Conservation (phyloP, 2,113 vertebrate genomes). For the Microcebus murinus region DNA sequence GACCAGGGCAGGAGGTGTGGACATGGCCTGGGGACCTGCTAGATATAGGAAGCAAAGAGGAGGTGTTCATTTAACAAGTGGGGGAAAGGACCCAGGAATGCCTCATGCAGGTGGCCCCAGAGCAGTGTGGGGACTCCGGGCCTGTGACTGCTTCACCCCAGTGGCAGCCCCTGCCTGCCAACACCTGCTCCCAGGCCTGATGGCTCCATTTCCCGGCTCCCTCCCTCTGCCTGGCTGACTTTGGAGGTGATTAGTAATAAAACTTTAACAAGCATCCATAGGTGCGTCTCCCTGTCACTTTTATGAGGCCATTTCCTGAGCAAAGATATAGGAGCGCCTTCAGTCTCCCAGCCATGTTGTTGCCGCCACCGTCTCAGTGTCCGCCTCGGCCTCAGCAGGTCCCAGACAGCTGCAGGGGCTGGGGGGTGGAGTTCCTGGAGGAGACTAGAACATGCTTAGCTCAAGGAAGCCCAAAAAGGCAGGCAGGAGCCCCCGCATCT, state of each 20-base stretch:
- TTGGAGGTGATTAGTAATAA: conserved; percentile 96
- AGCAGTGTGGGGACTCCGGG: too few relatives aligned
- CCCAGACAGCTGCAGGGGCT: not conserved
- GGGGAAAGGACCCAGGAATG: not conserved
- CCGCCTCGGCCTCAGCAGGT: not conserved
- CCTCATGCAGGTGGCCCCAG: not conserved
- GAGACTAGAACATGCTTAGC: not conserved
- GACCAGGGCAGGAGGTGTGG: not conserved
- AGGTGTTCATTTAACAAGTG: not conserved
- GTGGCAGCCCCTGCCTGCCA: not conserved
- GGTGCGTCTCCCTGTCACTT: conserved; percentile 93
- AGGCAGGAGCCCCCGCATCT: not conserved
- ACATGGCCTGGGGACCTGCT: not conserved
- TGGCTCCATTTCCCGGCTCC: conserved; percentile 87
- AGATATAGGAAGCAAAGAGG: not conserved
- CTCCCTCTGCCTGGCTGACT: conserved; percentile 81
- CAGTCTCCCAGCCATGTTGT: conserved; percentile 78
- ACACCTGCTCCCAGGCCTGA: conserved; percentile 78
- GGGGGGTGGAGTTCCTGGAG: not conserved
- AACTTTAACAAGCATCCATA: conserved; percentile 94
- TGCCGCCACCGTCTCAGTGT: conserved; percentile 34
- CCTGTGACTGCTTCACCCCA: not conserved
- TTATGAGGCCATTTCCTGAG: conserved; percentile 93
- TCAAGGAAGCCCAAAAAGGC: not conserved
- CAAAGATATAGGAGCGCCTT: conserved; percentile 89